A percentile compares a stretch with the other conserved stretches of the same genome.
Conservation (phyloP, 2,888 invertebrate species). For the Drosophila pegasa region DNA sequence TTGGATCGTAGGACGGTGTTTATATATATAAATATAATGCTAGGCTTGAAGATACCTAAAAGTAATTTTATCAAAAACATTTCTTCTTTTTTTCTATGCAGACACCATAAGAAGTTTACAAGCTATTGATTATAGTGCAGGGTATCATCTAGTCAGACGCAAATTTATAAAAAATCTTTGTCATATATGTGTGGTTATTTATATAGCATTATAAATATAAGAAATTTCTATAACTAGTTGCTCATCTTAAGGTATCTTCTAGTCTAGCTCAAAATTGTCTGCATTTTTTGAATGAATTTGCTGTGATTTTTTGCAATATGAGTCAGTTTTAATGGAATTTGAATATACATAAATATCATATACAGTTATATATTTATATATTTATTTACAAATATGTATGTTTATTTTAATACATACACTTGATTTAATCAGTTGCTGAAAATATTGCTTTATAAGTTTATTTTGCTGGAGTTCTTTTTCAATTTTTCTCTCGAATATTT, state of each 20-base stretch:
- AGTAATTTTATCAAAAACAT: no score
- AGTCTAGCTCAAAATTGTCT: neutral
- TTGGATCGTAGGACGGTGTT: neutral
- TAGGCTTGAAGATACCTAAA: neutral
- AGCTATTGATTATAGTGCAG: no score
- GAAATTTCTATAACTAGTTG: neutral
- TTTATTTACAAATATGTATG: neutral
- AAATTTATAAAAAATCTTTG: no score
- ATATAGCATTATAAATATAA: neutral
- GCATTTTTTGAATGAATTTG: conserved; percentile 51
- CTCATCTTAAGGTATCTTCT: conserved; percentile 3
- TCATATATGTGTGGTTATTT: no score
- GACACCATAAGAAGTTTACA: no score
- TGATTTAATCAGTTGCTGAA: conserved; percentile 6
- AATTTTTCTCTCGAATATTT: neutral
- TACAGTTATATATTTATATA: neutral
- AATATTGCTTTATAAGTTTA: neutral
- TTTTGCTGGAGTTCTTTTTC: conserved; percentile 3
- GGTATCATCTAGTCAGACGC: no score
- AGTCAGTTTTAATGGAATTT: conserved; percentile 56
- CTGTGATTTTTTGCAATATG: conserved; percentile 25
- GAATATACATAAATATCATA: conserved; percentile 16
- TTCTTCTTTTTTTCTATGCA: no score
- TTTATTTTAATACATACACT: conserved; percentile 8
- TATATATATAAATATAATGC: neutral